Evolutionary conservation across 1,140 invertebrate species (phyloP).

Genomic region (Drosophila insularis): DNA sequence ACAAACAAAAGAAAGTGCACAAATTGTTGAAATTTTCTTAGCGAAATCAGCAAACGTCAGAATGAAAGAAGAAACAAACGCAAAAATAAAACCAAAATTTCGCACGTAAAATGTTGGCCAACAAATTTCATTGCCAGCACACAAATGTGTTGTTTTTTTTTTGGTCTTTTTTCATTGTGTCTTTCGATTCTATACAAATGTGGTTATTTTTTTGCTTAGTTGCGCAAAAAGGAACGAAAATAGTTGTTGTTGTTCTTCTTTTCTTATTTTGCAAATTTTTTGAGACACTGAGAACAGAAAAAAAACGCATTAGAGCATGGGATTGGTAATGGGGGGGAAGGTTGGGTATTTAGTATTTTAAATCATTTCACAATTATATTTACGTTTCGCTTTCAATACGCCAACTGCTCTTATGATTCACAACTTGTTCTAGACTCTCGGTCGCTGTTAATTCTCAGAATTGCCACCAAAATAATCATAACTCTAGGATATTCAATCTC

Average conservation of each 20-base stretch:
- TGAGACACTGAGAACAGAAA: conserved; percentile 10
- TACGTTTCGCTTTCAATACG: background rate
- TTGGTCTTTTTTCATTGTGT: conserved; percentile 18
- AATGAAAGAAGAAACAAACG: conserved; percentile 32
- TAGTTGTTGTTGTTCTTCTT: background rate
- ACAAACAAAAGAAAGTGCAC: conserved; percentile 80
- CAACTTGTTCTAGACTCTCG: background rate
- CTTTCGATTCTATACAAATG: background rate
- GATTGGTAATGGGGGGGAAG: background rate
- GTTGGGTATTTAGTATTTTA: background rate
- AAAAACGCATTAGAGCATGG: background rate
- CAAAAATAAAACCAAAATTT: conserved; percentile 24
- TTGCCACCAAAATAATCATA: too few species aligned
- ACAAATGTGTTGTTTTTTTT: conserved; percentile 51
- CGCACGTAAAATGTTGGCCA: conserved; percentile 62
- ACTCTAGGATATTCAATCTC: too few species aligned
- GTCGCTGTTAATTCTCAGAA: background rate
- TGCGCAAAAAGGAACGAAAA: conserved; percentile 57
- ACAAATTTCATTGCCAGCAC: conserved; percentile 66
- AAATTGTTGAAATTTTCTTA: conserved; percentile 74
- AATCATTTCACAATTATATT: background rate
- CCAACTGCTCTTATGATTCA: background rate
- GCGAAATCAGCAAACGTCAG: conserved; percentile 48
- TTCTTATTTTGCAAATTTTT: background rate
- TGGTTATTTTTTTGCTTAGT: conserved; percentile 60